phyloP scores from a whole-genome alignment of 2,888 invertebrate species.

The Patella pellucida region DNA sequence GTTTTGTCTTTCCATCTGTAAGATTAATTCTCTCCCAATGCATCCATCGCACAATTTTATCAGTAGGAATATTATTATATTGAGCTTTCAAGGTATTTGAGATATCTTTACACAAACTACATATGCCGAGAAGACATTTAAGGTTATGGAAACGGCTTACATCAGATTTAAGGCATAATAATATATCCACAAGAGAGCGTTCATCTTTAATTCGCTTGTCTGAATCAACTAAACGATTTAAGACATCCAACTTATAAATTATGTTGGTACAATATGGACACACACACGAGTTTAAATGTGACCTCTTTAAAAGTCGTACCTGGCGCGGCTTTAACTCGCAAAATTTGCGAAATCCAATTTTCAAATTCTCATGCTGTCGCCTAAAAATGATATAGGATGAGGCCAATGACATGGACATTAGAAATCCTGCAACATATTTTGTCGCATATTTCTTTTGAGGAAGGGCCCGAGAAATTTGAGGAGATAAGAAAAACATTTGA shows the following conservation, averaged over 20 bases:
- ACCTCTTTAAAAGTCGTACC: constrained; percentile 1
- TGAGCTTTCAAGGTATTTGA: neutral
- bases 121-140: neutral
- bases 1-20: neutral
- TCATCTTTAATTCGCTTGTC: neutral
- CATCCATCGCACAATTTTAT: neutral
- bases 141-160: neutral
- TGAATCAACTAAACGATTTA: neutral
- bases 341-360: neutral
- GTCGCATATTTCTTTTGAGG: neutral
- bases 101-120: neutral
- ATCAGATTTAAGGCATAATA: neutral
- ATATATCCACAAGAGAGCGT: neutral
- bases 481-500: neutral
- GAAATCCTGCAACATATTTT: neutral
- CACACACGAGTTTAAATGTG: neutral
- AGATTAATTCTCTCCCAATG: constrained; percentile 2
- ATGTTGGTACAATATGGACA: neutral
- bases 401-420: neutral
- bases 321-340: neutral
- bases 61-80: neutral
- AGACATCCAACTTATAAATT: neutral
- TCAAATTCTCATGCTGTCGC: neutral
- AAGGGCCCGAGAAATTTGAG: neutral
- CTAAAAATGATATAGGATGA: neutral